phyloP scores from a whole-genome alignment of 1,140 invertebrate species.

The Meloidogyne floridensis region DNA sequence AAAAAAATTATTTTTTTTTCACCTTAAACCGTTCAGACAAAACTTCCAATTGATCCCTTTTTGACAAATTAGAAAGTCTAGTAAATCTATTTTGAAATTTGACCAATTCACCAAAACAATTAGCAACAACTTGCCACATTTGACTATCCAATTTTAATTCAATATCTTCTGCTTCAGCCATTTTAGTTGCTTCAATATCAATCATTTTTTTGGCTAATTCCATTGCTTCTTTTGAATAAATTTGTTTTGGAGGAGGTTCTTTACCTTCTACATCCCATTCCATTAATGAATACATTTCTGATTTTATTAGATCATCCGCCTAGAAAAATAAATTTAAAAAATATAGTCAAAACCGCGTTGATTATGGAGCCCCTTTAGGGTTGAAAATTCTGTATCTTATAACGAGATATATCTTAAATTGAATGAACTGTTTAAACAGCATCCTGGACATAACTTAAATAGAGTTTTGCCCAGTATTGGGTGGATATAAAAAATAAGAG shows the following conservation, averaged over 20 bases:
- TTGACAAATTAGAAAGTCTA: constrained; percentile 40
- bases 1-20: not conserved
- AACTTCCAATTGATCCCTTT: constrained; percentile 48
- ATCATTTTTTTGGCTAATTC: constrained; percentile 50
- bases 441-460: too few species aligned
- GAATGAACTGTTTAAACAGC: too few species aligned
- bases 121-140: constrained; percentile 58
- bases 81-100: constrained; percentile 51
- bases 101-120: constrained; percentile 57
- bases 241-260: constrained; percentile 32
- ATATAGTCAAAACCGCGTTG: too few species aligned
- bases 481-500: too few species aligned
- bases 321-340: constrained; percentile 62
- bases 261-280: constrained; percentile 58
- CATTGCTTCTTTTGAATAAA: constrained; percentile 44
- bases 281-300: constrained; percentile 77
- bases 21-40: constrained; percentile 46
- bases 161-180: constrained; percentile 24
- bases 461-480: too few species aligned
- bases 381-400: too few species aligned
- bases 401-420: too few species aligned
- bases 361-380: too few species aligned
- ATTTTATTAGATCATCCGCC: constrained; percentile 94
- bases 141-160: constrained; percentile 35
- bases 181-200: constrained; percentile 28